A percentile compares a stretch with the other conserved stretches of the same genome.
Conservation (phyloP, 1,140 invertebrate genomes). For the Caerostris extrusa region DNA sequence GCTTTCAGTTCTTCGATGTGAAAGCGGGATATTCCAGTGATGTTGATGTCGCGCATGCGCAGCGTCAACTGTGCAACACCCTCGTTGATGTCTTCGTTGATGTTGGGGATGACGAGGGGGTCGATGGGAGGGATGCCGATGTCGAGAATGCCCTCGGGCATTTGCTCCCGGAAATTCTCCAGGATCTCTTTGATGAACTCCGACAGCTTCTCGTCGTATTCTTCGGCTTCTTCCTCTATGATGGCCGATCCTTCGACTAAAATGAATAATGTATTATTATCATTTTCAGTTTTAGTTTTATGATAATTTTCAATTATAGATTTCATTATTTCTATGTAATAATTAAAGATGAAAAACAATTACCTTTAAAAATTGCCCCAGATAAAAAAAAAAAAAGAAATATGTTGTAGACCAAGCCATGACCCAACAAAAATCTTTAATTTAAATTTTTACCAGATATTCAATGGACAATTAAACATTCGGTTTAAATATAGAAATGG, state of each 20-base stretch:
- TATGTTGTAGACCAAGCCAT: too few species aligned
- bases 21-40: slow-evolving; percentile 63
- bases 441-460: too few species aligned
- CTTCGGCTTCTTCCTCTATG: slow-evolving; percentile 1
- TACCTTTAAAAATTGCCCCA: too few species aligned
- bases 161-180: slow-evolving; percentile 75
- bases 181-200: slow-evolving; percentile 63
- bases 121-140: slow-evolving; percentile 64
- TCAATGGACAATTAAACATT: too few species aligned
- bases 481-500: too few species aligned
- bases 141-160: slow-evolving; percentile 63
- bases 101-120: slow-evolving; percentile 54
- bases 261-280: neutral
- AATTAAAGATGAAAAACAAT: too few species aligned
- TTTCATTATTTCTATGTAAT: too few species aligned
- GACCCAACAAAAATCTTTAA: too few species aligned
- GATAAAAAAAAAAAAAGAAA: too few species aligned
- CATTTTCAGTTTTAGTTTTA: too few species aligned
- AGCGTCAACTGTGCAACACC: slow-evolving; percentile 36
- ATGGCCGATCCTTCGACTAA: neutral
- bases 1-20: slow-evolving; percentile 52
- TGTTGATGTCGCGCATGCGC: slow-evolving; percentile 55
- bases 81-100: slow-evolving; percentile 67
- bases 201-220: slow-evolving; percentile 57
- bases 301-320: too few species aligned